phyloP scores from a whole-genome alignment of 2,888 invertebrate species.

The Leptinotarsa peninsularis region DNA sequence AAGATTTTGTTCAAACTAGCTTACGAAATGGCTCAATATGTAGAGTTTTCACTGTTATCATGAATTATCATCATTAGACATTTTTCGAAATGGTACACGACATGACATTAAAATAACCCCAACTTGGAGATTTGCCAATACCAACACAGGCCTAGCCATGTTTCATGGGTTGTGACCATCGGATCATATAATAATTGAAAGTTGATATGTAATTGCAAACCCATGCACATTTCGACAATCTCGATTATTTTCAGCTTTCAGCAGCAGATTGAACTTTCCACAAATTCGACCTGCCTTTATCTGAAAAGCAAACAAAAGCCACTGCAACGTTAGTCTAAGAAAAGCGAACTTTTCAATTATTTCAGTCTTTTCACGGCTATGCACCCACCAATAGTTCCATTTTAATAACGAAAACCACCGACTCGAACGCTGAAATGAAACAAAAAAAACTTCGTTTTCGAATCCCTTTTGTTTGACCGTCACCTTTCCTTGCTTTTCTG shows the following conservation, averaged over 20 bases:
- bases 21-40: too few species aligned
- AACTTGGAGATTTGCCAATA: too few species aligned
- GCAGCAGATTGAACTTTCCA: not conserved
- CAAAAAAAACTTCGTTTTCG: not conserved
- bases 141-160: too few species aligned
- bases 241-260: too few species aligned
- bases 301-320: not conserved
- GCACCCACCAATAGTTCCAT: not conserved
- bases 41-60: too few species aligned
- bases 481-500: slow-evolving; percentile 20
- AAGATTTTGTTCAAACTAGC: too few species aligned
- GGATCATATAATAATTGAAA: too few species aligned
- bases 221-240: not conserved
- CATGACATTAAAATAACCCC: too few species aligned
- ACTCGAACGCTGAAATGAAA: slow-evolving; percentile 10
- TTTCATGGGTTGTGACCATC: too few species aligned
- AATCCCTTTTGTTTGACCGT: slow-evolving; percentile 16
- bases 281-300: not conserved
- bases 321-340: not conserved
- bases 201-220: not conserved
- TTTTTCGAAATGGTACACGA: too few species aligned
- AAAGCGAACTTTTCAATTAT: slow-evolving; percentile 12
- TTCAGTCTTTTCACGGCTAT: slow-evolving; percentile 12
- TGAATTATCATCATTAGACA: too few species aligned
- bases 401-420: slow-evolving; percentile 10